Evolutionary conservation across 2,888 invertebrate genomes (phyloP).

Genomic region (Drosophila leonis): DNA sequence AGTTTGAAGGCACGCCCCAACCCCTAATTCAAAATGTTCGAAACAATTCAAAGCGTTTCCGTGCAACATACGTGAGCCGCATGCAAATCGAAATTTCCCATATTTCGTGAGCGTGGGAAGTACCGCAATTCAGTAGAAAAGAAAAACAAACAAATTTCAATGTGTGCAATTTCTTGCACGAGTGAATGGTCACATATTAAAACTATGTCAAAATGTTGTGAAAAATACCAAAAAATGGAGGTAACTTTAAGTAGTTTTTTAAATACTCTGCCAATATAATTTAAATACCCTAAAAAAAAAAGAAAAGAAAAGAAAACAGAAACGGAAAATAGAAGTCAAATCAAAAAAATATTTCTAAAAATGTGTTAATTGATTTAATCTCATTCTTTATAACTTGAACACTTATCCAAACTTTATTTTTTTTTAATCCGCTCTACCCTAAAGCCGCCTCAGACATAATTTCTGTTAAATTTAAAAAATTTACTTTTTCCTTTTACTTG

Average conservation of each 20-base stretch:
- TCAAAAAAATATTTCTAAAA: background rate
- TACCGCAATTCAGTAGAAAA: constrained; percentile 6
- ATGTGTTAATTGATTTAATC: background rate
- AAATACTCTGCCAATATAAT: background rate
- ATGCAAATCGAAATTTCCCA: constrained; percentile 44
- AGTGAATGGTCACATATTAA: constrained; percentile 27
- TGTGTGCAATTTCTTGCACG: constrained; percentile 7
- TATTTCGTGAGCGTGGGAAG: constrained; percentile 57
- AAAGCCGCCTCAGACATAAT: background rate
- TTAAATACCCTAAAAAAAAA: no score
- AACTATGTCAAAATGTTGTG: constrained; percentile 24
- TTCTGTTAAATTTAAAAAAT: constrained; percentile 10
- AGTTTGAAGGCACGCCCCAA: constrained; percentile 20
- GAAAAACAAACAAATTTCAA: constrained; percentile 11
- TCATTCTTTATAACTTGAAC: background rate
- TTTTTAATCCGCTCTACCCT: background rate
- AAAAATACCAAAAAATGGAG: constrained; percentile 13
- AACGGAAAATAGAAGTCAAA: no score
- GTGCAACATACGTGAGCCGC: constrained; percentile 39
- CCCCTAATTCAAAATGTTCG: constrained; percentile 18
- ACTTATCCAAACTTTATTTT: background rate
- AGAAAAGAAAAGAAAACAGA: no score
- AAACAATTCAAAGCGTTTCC: constrained; percentile 7
- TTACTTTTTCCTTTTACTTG: background rate
- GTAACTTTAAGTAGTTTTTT: background rate